A percentile compares a stretch with the other conserved stretches of the same genome.
Evolutionary conservation across 2,113 vertebrate species (phyloP).

Genomic region (Colossoma macropomum): DNA sequence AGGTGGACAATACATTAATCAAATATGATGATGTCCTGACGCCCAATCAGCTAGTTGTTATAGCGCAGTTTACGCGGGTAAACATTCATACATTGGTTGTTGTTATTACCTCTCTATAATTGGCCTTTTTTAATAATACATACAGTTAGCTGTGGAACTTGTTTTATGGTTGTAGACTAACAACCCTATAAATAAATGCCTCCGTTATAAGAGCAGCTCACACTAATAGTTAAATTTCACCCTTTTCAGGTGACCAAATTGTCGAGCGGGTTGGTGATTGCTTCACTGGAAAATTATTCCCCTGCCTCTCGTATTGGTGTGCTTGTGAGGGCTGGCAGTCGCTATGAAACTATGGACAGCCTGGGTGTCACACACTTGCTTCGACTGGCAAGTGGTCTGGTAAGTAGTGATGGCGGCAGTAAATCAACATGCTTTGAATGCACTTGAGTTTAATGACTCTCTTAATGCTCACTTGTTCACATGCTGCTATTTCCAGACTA

Average conservation of each 20-base stretch:
- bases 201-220: neutral
- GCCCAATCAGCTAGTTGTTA: too few relatives aligned
- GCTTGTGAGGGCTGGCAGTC: constrained; percentile 90
- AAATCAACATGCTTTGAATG: neutral
- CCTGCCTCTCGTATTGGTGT: constrained; percentile 91
- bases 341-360: constrained; percentile 85
- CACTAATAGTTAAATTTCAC: neutral
- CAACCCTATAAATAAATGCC: neutral
- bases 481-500: constrained; percentile 80
- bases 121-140: too few relatives aligned
- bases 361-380: constrained; percentile 90
- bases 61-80: too few relatives aligned
- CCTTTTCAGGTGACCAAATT: constrained; percentile 86
- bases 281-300: constrained; percentile 93
- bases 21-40: too few relatives aligned
- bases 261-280: constrained; percentile 90
- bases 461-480: constrained; percentile 11
- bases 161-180: too few relatives aligned
- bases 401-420: constrained; percentile 63
- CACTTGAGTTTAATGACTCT: neutral
- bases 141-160: too few relatives aligned
- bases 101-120: too few relatives aligned
- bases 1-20: too few relatives aligned
- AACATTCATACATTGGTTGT: too few relatives aligned
- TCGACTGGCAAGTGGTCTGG: constrained; percentile 88